These are phyloP conservation scores for Nerophis lumbriciformis DNA, from an alignment of 2,113 vertebrate genomes.

Conservation along the genomic window DNA sequence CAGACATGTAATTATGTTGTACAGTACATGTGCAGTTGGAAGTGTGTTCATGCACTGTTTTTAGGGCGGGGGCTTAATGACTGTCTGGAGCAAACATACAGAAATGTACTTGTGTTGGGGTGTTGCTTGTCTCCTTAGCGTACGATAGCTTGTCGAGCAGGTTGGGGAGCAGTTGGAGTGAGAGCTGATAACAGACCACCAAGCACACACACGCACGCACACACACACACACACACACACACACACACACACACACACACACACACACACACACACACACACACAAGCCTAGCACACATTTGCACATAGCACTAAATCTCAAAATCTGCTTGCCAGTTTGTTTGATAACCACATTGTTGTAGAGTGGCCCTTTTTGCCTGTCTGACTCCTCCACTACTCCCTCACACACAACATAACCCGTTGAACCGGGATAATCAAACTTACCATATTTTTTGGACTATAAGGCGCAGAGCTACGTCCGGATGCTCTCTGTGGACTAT, in stretches of 20 bases:
- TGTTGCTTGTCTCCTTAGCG: conserved; percentile 38
- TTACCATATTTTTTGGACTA: no score
- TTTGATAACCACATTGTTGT: conserved; percentile 66
- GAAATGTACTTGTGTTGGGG: conserved; percentile 10
- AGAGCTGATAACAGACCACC: conserved; percentile 57
- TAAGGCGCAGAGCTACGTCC: no score
- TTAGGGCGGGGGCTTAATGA: conserved; percentile 5
- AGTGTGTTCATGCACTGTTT: not conserved
- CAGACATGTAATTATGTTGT: no score
- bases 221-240: conserved; percentile 3
- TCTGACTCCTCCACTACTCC: conserved; percentile 13
- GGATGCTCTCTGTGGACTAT: no score
- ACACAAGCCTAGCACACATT: conserved; percentile 15
- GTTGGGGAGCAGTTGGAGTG: conserved; percentile 44
- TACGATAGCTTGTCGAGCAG: conserved; percentile 43
- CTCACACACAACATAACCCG: not conserved
- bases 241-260: conserved; percentile 16
- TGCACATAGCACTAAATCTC: conserved; percentile 13
- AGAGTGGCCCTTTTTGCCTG: conserved; percentile 48
- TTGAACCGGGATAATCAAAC: no score
- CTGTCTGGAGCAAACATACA: not conserved
- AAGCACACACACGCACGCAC: not conserved
- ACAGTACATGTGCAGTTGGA: not conserved
- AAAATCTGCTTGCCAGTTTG: conserved; percentile 46
- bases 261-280: conserved; percentile 19